These are phyloP conservation scores for Petrocephalus schoutedeni DNA, from an alignment of 2,797 vertebrate genomes.

Conservation along the genomic window DNA sequence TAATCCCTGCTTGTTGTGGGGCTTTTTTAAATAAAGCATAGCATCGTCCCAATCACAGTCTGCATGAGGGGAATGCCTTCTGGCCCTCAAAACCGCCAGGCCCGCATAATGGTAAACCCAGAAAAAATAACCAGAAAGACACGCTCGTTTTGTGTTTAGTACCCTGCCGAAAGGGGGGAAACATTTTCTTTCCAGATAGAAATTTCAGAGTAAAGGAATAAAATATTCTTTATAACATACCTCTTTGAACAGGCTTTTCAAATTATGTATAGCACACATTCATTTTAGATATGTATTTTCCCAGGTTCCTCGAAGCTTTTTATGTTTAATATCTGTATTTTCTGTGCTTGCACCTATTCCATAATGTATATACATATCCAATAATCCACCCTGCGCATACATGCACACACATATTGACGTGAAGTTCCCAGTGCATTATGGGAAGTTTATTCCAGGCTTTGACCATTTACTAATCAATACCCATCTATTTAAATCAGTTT, in stretches of 20 bases:
- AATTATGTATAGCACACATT: background rate
- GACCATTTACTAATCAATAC: background rate
- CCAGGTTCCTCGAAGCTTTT: background rate
- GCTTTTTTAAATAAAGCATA: background rate
- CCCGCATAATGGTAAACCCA: background rate
- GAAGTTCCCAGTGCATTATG: background rate
- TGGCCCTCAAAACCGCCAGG: background rate
- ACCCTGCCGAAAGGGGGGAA: background rate
- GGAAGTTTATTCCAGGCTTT: background rate
- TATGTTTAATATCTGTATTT: background rate
- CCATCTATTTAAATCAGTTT: background rate
- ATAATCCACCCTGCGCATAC: background rate
- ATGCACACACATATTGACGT: background rate
- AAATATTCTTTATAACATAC: background rate
- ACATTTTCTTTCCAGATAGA: background rate
- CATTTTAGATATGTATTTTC: background rate
- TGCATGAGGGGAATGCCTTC: background rate
- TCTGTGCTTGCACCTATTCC: background rate
- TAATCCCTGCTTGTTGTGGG: background rate
- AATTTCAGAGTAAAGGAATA: background rate
- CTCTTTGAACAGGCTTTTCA: background rate
- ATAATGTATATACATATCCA: background rate
- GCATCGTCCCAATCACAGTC: background rate
- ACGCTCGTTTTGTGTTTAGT: background rate
- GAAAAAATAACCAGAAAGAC: background rate